Evolutionary conservation across 2,888 invertebrate genomes (phyloP), one percentile per base, ranked within the genome.

Genomic region (Nycteola revayana): DNA sequence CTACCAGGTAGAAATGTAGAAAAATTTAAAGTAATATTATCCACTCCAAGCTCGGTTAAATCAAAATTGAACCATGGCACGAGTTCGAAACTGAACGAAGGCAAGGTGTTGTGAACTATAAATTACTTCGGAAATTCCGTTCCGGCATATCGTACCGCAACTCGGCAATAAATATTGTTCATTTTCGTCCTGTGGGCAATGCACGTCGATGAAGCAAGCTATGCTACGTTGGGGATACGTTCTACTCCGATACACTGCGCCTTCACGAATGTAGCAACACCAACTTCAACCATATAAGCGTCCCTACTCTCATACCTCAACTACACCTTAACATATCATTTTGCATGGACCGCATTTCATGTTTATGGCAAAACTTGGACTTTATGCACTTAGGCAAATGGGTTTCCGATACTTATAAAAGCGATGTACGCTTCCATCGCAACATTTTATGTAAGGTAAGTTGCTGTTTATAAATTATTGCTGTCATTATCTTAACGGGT

Each of bases 321-420:
- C 59, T 64, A 71, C 66, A 81, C 79, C 82, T 82, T 74, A 78
- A 83, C 83, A 83, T 83, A 85, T 86, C 84, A 85, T 82, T 79
- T 78, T 76, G 74, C 69, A 72, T 70, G 68, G 67, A 75, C 74
- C 82, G 82, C 86, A 79, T 81, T 82, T 86, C 83, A 85, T 84
- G 86, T 84, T 86, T 86, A 88, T 85, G 73, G 81, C 75, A 75
- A 84, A 88, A 86, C 82, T 87, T 86, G 73, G 75, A 79, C 81
- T 84, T 75, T 79, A 76, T 84, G 85, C 85, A 87, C 87, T 88
- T 84, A 88, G 71, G 81, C 70, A 84, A 88, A 87, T 88, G 84
- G 85, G 71, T 86, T 88, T 85, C 80, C 84, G 81, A 88, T 87
- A 86, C 80, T 85, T 85, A 79, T 77, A 83, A 82, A 64, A 75